A percentile compares a stretch with the other conserved stretches of the same genome.
These are phyloP conservation scores for Pterocles orientalis DNA, from an alignment of 2,113 vertebrate genomes.

Conservation along the genomic window DNA sequence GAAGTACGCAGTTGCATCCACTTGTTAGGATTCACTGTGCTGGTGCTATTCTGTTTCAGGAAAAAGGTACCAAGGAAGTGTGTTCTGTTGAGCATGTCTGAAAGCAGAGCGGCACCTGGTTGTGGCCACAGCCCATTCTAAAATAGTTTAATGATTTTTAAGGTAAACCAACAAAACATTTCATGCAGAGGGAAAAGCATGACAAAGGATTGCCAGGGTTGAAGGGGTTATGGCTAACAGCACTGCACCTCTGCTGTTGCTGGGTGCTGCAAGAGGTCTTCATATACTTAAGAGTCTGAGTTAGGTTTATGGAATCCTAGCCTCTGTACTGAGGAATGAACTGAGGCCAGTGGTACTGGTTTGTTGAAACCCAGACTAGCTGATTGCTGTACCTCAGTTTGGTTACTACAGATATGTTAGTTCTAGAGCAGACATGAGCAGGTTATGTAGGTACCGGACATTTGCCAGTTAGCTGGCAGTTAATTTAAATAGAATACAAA, in stretches of 20 bases:
- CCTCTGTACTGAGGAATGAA: neutral
- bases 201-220: neutral
- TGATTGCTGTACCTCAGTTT: neutral
- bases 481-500: neutral
- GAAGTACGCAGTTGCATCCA: neutral
- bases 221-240: neutral
- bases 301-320: neutral
- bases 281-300: neutral
- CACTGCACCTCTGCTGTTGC: neutral
- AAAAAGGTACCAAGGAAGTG: neutral
- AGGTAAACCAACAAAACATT: neutral
- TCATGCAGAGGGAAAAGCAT: neutral
- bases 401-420: neutral
- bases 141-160: neutral
- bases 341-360: neutral
- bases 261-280: neutral
- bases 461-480: neutral
- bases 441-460: neutral
- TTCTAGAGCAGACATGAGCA: neutral
- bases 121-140: neutral
- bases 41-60: neutral
- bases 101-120: accelerated
- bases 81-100: neutral
- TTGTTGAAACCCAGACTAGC: neutral
- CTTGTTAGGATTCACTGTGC: neutral